phyloP scores from a whole-genome alignment of 2,888 invertebrate species.

The Temnothorax rugatulus region DNA sequence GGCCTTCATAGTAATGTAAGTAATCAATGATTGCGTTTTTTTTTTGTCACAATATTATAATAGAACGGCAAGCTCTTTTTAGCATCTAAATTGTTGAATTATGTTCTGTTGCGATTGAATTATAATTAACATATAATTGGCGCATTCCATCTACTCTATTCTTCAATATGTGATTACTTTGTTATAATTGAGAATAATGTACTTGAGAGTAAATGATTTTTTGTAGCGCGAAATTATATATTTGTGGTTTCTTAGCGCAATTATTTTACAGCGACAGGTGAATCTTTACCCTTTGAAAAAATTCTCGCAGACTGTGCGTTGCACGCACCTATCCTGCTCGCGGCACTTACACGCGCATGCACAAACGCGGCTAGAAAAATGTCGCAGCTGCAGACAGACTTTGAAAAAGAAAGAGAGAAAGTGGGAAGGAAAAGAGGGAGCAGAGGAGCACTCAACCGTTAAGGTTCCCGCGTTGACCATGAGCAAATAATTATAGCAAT shows the following conservation, averaged over 20 bases:
- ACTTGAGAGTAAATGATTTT: slow-evolving; percentile 2
- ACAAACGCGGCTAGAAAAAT: slow-evolving; percentile 77
- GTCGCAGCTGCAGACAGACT: slow-evolving; percentile 78
- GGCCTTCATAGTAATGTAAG: not conserved
- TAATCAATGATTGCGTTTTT: not conserved
- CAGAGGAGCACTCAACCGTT: slow-evolving; percentile 15
- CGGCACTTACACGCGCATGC: slow-evolving; percentile 10
- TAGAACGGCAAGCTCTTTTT: not conserved
- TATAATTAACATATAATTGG: not conserved
- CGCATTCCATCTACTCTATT: not conserved
- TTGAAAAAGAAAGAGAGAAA: slow-evolving; percentile 20
- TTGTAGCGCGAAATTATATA: slow-evolving; percentile 31
- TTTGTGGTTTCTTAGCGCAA: slow-evolving; percentile 61
- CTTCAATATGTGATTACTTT: not conserved
- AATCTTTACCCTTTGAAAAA: slow-evolving; percentile 68
- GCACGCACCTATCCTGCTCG: slow-evolving; percentile 16
- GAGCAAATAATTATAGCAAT: slow-evolving; percentile 32
- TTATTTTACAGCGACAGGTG: slow-evolving; percentile 75
- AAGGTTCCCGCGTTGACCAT: not conserved
- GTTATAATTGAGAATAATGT: not conserved
- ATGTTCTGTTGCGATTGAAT: not conserved
- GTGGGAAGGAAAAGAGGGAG: slow-evolving; percentile 3
- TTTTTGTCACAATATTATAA: not conserved
- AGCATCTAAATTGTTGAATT: not conserved
- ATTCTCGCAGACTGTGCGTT: slow-evolving; percentile 61